Percentiles rank a stretch among this genome's conserved stretches.
Conservation (phyloP, 2,797 vertebrate species). For the Epinephelus awoara region DNA sequence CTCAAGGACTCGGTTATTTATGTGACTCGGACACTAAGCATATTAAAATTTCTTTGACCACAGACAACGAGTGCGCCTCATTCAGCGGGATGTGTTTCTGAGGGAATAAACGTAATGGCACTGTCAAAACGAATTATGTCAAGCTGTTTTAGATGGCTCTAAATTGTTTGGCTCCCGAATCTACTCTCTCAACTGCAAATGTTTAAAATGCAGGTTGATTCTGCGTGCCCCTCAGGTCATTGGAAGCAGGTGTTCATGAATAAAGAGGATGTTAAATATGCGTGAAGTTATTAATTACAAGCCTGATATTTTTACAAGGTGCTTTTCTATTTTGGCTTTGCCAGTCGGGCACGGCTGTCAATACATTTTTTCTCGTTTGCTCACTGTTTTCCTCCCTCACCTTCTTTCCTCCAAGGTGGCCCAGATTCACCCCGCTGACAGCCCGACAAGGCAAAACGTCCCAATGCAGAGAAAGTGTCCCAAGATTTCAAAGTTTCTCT, state of each 20-base stretch:
- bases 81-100: slow-evolving; percentile 42
- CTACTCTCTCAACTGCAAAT: slow-evolving; percentile 35
- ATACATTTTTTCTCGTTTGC: slow-evolving; percentile 33
- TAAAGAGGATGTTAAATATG: slow-evolving; percentile 81
- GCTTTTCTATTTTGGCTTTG: slow-evolving; percentile 61
- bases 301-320: slow-evolving; percentile 75
- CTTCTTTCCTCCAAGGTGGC: slow-evolving; percentile 38
- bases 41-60: slow-evolving; percentile 30
- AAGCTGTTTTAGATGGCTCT: slow-evolving; percentile 31
- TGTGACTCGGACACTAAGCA: slow-evolving; percentile 19
- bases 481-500: slow-evolving; percentile 1
- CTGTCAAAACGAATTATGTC: slow-evolving; percentile 56
- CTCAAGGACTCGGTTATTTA: slow-evolving; percentile 10
- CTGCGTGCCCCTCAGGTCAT: slow-evolving; percentile 65
- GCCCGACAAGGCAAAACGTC: slow-evolving; percentile 4
- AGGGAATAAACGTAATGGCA: slow-evolving; percentile 45
- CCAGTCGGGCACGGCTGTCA: slow-evolving; percentile 51
- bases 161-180: slow-evolving; percentile 42
- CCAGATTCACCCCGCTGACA: slow-evolving; percentile 1
- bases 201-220: slow-evolving; percentile 70
- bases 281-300: slow-evolving; percentile 81
- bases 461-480: slow-evolving; percentile 6
- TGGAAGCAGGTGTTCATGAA: slow-evolving; percentile 84
- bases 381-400: slow-evolving; percentile 11
- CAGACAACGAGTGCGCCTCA: slow-evolving; percentile 39